Conservation (phyloP, 2,797 vertebrate genomes). For the Enteromius treurensis region DNA sequence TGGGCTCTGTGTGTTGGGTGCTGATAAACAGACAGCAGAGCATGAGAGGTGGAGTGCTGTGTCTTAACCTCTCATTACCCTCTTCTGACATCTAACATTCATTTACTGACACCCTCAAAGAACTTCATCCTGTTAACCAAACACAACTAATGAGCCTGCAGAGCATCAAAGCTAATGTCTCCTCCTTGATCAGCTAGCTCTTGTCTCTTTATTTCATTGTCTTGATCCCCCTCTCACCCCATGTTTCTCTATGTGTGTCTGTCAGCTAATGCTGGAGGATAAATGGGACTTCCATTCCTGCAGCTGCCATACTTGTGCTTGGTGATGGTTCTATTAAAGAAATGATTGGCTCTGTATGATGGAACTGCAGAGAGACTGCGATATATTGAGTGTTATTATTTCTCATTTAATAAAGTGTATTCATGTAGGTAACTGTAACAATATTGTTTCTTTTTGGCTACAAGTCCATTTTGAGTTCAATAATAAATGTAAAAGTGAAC, state of each 20-base stretch:
- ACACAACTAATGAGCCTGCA: conserved; percentile 44
- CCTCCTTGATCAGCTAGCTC: conserved; percentile 20
- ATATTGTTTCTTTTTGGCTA: neutral
- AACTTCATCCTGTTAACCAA: conserved; percentile 41
- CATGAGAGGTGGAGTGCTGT: conserved; percentile 22
- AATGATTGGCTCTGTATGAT: neutral
- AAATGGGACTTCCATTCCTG: neutral
- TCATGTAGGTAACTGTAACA: neutral
- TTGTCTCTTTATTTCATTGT: conserved; percentile 37
- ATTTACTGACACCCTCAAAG: conserved; percentile 40
- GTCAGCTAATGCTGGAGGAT: neutral
- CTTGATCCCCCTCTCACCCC: neutral
- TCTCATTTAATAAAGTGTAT: neutral
- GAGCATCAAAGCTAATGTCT: conserved; percentile 32
- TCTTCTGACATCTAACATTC: conserved; percentile 34
- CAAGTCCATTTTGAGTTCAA: neutral
- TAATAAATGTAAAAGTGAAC: neutral
- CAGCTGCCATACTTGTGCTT: neutral
- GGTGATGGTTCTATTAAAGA: neutral
- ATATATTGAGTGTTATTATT: neutral
- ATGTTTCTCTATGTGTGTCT: neutral
- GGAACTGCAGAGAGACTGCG: neutral
- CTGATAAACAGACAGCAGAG: conserved; percentile 28
- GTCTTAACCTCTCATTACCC: conserved; percentile 49
- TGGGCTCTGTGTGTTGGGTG: neutral